Conservation (phyloP, 2,797 vertebrate genomes). For the Pseudomugil gertrudae region DNA sequence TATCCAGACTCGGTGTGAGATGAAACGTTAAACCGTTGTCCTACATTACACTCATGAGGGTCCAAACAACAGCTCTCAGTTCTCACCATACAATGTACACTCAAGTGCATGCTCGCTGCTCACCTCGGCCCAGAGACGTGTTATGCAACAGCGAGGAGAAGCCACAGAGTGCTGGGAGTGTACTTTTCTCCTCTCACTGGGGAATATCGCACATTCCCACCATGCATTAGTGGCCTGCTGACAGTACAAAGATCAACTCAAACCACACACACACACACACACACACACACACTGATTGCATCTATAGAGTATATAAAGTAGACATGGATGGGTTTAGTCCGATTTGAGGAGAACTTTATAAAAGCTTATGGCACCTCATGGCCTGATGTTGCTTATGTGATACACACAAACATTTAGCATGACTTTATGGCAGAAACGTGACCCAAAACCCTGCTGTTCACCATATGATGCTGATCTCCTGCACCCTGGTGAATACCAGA, state of each 20-base stretch:
- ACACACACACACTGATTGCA: not conserved
- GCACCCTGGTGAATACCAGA: too few species aligned
- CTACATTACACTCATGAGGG: constrained; percentile 35
- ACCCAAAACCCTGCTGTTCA: too few species aligned
- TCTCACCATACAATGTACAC: constrained; percentile 26
- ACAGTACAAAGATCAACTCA: constrained; percentile 30
- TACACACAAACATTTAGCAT: too few species aligned
- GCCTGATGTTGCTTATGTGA: too few species aligned
- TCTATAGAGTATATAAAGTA: constrained; percentile 8
- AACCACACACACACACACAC: constrained; percentile 12
- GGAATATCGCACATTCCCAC: constrained; percentile 70
- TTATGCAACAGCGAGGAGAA: constrained; percentile 70
- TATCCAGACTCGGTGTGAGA: constrained; percentile 14
- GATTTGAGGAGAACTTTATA: not conserved
- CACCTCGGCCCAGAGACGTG: constrained; percentile 25
- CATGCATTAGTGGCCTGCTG: constrained; percentile 54
- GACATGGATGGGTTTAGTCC: constrained; percentile 5
- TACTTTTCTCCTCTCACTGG: constrained; percentile 58
- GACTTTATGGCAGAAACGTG: too few species aligned
- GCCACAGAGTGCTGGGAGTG: constrained; percentile 57
- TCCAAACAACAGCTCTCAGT: constrained; percentile 67
- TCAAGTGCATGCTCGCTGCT: constrained; percentile 18
- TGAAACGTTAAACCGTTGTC: constrained; percentile 43
- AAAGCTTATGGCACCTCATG: too few species aligned
- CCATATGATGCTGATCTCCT: too few species aligned